Evolutionary conservation across 2,888 invertebrate genomes (phyloP), one percentile per base, ranked within the genome.

Genomic region (Charanyca ferruginea): DNA sequence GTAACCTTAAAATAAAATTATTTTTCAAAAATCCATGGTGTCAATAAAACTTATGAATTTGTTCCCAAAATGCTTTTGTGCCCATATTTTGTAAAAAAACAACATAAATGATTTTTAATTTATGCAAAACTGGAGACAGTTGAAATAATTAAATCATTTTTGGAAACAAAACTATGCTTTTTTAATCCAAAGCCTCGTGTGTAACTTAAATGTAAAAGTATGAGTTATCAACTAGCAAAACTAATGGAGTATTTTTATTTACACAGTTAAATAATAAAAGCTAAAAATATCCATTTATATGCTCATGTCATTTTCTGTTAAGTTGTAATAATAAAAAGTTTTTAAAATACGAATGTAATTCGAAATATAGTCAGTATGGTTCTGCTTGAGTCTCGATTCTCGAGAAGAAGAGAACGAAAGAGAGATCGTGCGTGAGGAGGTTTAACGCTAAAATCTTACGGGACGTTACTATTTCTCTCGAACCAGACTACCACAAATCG

Each of bases 11-110:
- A 83, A 78, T 83, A 86, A 89, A 82, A 72, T 53, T 73, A 74
- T 58, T 32, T 59, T 55, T 48, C 62, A 58, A 64, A 66, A 71
- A 71, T 77, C 53, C 44, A 59, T 58, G 65, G 47, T 44, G 44
- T 57, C 47, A 53, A 41, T 51, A 61, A 74, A 70, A 76, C 18
- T 54, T 41, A 58, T 35, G 70, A 79, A 74, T 77, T 57, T 91
- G 91, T 80, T 90, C 91, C 90, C 90, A 78, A 63, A 87, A 70
- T 76, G 35, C 66, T 77, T 80, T 90, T 90, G 88, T 84, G 89
- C 89, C 90, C 88, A 66, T 67, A 76, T 57, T 66, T 60, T 69
- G 51, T 49, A 52, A 67, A 55, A 59, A 60, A 57, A 35, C 32
- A 22, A 42, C 6, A 35, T 61, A 64, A 53, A 44, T 38, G 8